Percentiles rank a stretch among this genome's conserved stretches.
These are phyloP conservation scores for Drosophila yooni DNA, from an alignment of 2,888 invertebrate genomes.

Conservation along the genomic window DNA sequence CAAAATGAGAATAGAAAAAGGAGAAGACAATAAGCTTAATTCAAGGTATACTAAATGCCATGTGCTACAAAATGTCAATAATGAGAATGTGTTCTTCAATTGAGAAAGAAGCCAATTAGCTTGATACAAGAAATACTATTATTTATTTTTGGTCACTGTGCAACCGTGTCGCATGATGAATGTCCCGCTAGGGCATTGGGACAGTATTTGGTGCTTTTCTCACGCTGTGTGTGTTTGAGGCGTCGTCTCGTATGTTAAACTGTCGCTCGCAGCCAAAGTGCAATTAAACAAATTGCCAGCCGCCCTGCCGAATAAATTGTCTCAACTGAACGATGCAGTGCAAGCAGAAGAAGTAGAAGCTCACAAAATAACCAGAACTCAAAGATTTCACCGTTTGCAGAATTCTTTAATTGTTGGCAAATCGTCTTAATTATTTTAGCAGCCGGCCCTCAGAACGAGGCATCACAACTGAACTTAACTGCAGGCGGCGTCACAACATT, in stretches of 20 bases:
- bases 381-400: slow-evolving; percentile 35
- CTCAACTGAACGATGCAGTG: slow-evolving; percentile 4
- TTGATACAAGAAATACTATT: background rate
- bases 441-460: slow-evolving; percentile 59
- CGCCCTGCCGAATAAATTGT: slow-evolving; percentile 15
- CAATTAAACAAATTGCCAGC: slow-evolving; percentile 85
- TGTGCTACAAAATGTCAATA: background rate
- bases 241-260: slow-evolving; percentile 83
- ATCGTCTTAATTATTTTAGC: slow-evolving; percentile 84
- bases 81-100: too few relatives aligned
- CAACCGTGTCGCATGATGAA: slow-evolving; percentile 61
- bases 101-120: background rate
- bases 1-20: too few relatives aligned
- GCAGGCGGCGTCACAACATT: slow-evolving; percentile 39
- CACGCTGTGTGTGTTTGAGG: slow-evolving; percentile 69
- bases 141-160: slow-evolving; percentile 28
- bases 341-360: background rate
- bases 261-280: slow-evolving; percentile 83
- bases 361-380: background rate
- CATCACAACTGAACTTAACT: slow-evolving; percentile 36
- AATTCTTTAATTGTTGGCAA: slow-evolving; percentile 84
- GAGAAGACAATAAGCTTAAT: too few relatives aligned
- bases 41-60: background rate
- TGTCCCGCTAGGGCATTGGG: slow-evolving; percentile 50
- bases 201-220: slow-evolving; percentile 70